Percentiles rank a stretch among this genome's conserved stretches.
These are phyloP conservation scores for Synanceia verrucosa DNA, from an alignment of 2,797 vertebrate species.

Conservation along the genomic window DNA sequence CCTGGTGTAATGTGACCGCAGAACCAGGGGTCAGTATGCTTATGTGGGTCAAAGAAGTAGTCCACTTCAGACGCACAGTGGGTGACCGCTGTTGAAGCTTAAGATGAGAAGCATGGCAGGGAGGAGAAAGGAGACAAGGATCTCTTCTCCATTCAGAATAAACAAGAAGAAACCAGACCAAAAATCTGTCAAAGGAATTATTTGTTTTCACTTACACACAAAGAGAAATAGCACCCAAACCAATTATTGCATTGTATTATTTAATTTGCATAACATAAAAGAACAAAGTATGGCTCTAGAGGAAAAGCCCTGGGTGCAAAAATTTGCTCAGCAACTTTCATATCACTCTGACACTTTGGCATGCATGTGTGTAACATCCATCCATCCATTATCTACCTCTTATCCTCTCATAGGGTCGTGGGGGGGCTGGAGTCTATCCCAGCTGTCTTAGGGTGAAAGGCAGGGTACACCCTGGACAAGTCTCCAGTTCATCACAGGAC, in stretches of 20 bases:
- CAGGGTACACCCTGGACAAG: too few relatives aligned
- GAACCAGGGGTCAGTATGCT: not conserved
- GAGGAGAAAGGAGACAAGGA: slow-evolving; percentile 1
- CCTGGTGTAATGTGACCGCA: not conserved
- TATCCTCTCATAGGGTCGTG: too few relatives aligned
- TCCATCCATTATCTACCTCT: too few relatives aligned
- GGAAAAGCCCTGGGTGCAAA: not conserved
- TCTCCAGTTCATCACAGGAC: too few relatives aligned
- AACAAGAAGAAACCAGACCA: not conserved
- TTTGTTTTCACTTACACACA: not conserved
- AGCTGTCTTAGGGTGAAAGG: too few relatives aligned
- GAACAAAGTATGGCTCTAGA: too few relatives aligned
- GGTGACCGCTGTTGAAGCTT: not conserved
- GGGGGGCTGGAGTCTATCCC: too few relatives aligned
- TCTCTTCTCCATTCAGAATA: not conserved
- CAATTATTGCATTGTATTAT: not conserved
- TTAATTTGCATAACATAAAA: not conserved
- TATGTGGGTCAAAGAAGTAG: not conserved
- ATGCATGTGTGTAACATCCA: too few relatives aligned
- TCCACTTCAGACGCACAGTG: slow-evolving; percentile 3
- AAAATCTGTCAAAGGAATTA: not conserved
- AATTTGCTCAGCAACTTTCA: not conserved
- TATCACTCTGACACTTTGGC: too few relatives aligned
- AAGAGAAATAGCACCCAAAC: not conserved
- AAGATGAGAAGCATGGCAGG: not conserved